Conservation (phyloP, 1,140 invertebrate species). For the Procambarus virginalis region DNA sequence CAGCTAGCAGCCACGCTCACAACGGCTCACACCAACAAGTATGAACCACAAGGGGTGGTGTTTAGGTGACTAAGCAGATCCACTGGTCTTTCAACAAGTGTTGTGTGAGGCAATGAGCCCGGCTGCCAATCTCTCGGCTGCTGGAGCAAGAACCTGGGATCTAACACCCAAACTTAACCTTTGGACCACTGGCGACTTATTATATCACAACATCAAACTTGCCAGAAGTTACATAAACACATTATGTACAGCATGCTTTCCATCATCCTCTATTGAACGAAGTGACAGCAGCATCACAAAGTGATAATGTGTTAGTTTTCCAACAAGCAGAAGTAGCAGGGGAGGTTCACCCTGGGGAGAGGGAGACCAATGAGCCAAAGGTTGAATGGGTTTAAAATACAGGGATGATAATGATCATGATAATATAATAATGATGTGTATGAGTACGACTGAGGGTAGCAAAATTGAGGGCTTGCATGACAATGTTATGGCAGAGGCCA, state of each 20-base stretch:
- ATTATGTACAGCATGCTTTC: conserved; percentile 26
- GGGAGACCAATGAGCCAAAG: conserved; percentile 36
- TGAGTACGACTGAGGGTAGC: conserved; percentile 38
- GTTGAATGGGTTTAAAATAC: conserved; percentile 10
- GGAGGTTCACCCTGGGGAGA: conserved; percentile 32
- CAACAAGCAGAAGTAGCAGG: conserved; percentile 27
- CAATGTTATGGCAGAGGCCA: conserved; percentile 27
- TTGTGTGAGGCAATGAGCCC: not conserved
- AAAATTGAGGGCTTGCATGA: conserved; percentile 39
- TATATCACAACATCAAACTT: conserved; percentile 58
- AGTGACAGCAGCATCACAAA: conserved; percentile 3
- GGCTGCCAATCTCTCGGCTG: conserved; percentile 9
- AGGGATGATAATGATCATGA: conserved; percentile 24
- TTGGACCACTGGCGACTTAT: conserved; percentile 61
- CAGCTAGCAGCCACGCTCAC: conserved; percentile 8
- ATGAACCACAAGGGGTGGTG: conserved; percentile 2
- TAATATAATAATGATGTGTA: conserved; percentile 23
- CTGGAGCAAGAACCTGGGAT: conserved; percentile 14
- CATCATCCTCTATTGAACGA: not conserved
- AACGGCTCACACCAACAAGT: conserved; percentile 3
- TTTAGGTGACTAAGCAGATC: conserved; percentile 18
- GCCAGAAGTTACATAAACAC: conserved; percentile 53
- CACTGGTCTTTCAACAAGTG: not conserved
- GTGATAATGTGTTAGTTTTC: conserved; percentile 21
- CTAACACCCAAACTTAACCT: conserved; percentile 9